These are phyloP conservation scores for Phrynocephalus guinanensis DNA, from an alignment of 2,797 vertebrate genomes.

Conservation along the genomic window DNA sequence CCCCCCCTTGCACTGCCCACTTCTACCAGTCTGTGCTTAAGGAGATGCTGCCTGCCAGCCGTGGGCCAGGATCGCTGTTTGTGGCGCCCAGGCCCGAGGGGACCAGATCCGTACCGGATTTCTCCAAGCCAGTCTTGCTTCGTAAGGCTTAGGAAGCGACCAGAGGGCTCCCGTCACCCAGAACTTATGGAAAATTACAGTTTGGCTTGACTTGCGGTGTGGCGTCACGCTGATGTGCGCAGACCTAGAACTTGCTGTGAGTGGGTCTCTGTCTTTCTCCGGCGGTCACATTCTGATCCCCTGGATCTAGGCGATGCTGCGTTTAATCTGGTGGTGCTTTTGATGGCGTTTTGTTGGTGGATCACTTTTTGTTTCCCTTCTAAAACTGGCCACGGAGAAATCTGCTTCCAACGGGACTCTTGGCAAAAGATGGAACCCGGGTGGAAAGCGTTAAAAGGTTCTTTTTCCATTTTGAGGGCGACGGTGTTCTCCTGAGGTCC, in stretches of 20 bases:
- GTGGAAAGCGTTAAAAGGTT: neutral
- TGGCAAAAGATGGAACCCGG: neutral
- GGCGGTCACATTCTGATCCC: neutral
- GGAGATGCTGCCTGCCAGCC: neutral
- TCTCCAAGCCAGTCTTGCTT: neutral
- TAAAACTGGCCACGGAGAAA: neutral
- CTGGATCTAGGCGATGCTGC: no score
- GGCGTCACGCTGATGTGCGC: rapidly evolving
- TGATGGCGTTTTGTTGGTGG: neutral
- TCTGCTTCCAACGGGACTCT: neutral
- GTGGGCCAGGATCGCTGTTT: no score
- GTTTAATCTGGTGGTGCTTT: no score
- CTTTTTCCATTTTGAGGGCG: neutral
- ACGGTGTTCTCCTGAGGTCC: no score
- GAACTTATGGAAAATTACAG: neutral
- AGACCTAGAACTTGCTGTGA: neutral
- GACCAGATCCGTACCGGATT: neutral
- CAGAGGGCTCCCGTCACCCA: neutral
- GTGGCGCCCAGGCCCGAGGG: neutral
- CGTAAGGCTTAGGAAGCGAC: neutral
- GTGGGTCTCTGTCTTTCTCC: no score
- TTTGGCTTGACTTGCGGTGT: neutral
- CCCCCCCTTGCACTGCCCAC: neutral
- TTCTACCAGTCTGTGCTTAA: neutral
- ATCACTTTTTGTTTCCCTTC: neutral